These are phyloP conservation scores for Heterodera schachtii DNA, from an alignment of 1,140 invertebrate species.

Conservation along the genomic window DNA sequence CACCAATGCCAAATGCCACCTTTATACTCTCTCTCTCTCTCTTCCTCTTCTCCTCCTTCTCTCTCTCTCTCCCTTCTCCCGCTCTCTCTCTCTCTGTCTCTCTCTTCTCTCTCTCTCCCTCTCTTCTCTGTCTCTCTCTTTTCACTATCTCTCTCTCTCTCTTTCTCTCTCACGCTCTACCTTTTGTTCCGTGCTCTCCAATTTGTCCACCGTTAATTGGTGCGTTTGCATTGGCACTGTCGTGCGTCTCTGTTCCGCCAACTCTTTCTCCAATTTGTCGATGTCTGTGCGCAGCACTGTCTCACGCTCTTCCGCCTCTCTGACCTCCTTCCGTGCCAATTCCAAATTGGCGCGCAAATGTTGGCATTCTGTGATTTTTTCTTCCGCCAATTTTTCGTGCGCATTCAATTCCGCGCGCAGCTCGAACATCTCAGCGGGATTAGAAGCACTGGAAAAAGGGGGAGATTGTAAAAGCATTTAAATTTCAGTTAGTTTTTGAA, in stretches of 20 bases:
- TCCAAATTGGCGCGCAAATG: constrained; percentile 26
- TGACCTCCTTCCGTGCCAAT: background rate
- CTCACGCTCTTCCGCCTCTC: constrained; percentile 2
- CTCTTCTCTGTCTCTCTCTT: no score
- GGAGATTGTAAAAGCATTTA: no score
- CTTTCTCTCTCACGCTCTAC: constrained; percentile 4
- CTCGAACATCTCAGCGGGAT: constrained; percentile 42
- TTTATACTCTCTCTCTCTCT: no score
- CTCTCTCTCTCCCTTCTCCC: no score
- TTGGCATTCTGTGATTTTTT: constrained; percentile 15
- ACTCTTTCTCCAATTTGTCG: constrained; percentile 31
- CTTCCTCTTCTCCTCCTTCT: no score
- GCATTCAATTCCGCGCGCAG: constrained; percentile 32
- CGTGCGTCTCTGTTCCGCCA: constrained; percentile 28
- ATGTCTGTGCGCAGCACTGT: background rate
- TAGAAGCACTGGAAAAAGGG: constrained; percentile 9
- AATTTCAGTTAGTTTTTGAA: no score
- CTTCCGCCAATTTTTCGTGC: constrained; percentile 16
- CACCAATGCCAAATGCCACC: no score
- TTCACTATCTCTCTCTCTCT: background rate
- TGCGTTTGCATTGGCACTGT: constrained; percentile 13
- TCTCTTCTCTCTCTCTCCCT: background rate
- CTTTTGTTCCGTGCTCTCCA: constrained; percentile 17
- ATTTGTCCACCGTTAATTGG: constrained; percentile 12
- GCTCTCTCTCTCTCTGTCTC: background rate